Conservation (phyloP, 2,113 vertebrate genomes). For the Riparia riparia region DNA sequence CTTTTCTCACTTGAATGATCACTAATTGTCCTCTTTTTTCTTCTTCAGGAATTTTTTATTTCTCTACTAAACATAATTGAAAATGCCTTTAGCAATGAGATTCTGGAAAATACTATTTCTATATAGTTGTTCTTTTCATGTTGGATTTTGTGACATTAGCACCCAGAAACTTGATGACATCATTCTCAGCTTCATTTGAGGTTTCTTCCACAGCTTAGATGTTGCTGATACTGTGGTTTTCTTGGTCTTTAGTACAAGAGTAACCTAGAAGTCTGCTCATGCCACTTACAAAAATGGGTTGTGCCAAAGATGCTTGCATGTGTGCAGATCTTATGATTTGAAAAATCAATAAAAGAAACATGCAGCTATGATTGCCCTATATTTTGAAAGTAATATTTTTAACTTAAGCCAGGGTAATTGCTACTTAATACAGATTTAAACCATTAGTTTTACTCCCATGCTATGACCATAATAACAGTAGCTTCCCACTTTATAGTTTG, state of each 20-base stretch:
- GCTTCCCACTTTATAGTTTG: neutral
- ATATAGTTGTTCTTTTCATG: neutral
- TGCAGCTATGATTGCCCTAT: neutral
- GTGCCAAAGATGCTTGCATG: neutral
- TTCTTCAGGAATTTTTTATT: neutral
- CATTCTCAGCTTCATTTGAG: neutral
- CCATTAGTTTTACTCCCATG: neutral
- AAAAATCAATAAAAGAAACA: neutral
- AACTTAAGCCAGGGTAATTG: constrained; percentile 9
- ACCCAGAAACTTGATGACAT: neutral
- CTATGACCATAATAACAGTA: neutral
- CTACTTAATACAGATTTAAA: constrained; percentile 16
- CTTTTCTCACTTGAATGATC: neutral
- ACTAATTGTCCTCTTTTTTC: neutral
- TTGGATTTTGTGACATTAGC: neutral
- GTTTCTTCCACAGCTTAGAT: neutral
- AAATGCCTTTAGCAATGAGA: neutral
- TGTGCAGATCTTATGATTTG: neutral
- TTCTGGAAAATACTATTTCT: neutral
- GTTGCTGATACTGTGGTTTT: neutral
- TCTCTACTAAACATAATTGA: neutral
- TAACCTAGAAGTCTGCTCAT: neutral
- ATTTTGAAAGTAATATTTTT: constrained; percentile 14
- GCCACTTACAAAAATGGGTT: neutral
- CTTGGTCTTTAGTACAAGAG: neutral